Evolutionary conservation across 2,888 invertebrate genomes (phyloP).

Genomic region (Miltochrista miniata): DNA sequence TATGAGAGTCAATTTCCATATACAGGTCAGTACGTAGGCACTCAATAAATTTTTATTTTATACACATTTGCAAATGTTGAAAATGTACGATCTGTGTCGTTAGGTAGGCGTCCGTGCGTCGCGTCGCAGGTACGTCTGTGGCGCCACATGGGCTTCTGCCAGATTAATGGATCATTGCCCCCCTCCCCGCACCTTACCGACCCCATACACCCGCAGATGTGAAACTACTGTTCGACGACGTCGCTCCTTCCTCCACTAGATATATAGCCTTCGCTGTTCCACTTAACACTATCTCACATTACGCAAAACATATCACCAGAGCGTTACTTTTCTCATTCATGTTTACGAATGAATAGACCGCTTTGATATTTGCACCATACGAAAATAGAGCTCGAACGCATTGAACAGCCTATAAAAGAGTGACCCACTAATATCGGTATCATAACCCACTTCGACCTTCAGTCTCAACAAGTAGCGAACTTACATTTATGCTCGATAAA

Average conservation of each 20-base stretch:
- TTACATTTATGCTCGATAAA: slow-evolving; percentile 83
- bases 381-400: slow-evolving; percentile 38
- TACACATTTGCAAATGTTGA: slow-evolving; percentile 63
- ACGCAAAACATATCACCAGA: slow-evolving; percentile 21
- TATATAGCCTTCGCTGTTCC: slow-evolving; percentile 60
- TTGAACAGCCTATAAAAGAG: slow-evolving; percentile 50
- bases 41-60: slow-evolving; percentile 43
- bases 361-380: slow-evolving; percentile 42
- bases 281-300: slow-evolving; percentile 58
- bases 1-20: slow-evolving; percentile 19
- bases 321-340: slow-evolving; percentile 23
- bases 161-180: slow-evolving; percentile 94
- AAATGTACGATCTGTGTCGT: slow-evolving; percentile 70
- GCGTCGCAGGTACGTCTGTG: slow-evolving; percentile 82
- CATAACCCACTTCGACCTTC: slow-evolving; percentile 67
- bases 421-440: slow-evolving; percentile 70
- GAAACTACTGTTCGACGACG: slow-evolving; percentile 77
- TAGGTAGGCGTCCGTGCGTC: slow-evolving; percentile 81
- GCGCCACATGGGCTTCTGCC: slow-evolving; percentile 92
- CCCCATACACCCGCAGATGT: slow-evolving; percentile 68
- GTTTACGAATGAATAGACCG: slow-evolving; percentile 19
- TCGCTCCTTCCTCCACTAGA: slow-evolving; percentile 66
- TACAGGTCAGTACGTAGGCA: slow-evolving; percentile 17
- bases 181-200: slow-evolving; percentile 83
- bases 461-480: slow-evolving; percentile 79